Base-by-base conservation (phyloP, 1,140 invertebrate species). In the Hylaeus anthracinus region DNA sequence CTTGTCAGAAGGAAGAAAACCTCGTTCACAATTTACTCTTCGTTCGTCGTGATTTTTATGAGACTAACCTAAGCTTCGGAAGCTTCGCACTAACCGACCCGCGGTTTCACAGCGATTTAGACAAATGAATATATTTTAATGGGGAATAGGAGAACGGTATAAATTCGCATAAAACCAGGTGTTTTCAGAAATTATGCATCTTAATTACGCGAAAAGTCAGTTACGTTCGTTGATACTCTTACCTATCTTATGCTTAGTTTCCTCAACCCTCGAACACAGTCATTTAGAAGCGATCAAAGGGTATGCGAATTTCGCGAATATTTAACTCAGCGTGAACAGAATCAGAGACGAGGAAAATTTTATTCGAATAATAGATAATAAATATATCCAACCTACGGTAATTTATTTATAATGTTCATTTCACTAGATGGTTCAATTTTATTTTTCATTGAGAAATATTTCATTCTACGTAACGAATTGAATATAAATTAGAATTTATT, bases 61-160 rank as follows among this genome's bases (percentile, higher is more conserved):
- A 3, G 37, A 75, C 37, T 75, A 64, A 39, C 56, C 66, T 78
- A 61, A 78, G 61, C 71, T 53, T 41, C 12, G 55, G 56, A 79
- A 79, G 66, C 53, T 60, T 74, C 64, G 69, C 53, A 15, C 3
- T 45, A 63, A 76, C 74, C 79, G 79, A 77, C 79, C 77, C 64
- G 70, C 76, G 79, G 79, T 75, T 55, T 55, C 9, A 69, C 3
- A 14, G n/a, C 41, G n/a, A 75, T 79, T 56, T 12, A 48, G 26
- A 26, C 55, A 51, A 39, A 41, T 51, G 3, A 60, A 41, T 9
- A 55, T 26, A 70, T 26, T 43, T 37, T 48, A 5, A 8, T n/a
- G 43, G 55, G n/a, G 37, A 51, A 61, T 61, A n/a, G 15, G 55
- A 73, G 69, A 70, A 60, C 60, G 63, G 56, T 51, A 58, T 12